A percentile compares a stretch with the other conserved stretches of the same genome.
These are phyloP conservation scores for Neotoma lepida DNA, from an alignment of 2,113 vertebrate species.

Conservation along the genomic window DNA sequence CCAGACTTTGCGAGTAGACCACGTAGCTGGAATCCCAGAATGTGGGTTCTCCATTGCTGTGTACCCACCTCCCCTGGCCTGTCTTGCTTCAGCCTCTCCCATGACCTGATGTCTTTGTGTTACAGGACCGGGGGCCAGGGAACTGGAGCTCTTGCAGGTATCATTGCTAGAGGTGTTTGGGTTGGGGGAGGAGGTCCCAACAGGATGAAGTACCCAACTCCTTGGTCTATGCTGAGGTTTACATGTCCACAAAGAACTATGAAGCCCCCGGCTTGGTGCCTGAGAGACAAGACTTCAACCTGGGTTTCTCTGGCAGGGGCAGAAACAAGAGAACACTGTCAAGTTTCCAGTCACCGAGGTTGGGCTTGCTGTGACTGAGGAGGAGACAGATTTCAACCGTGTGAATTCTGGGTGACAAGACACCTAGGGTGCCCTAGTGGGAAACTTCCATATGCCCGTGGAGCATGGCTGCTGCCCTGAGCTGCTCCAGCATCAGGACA, in stretches of 20 bases:
- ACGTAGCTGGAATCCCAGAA: neutral
- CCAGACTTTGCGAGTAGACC: neutral
- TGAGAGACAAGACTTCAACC: neutral
- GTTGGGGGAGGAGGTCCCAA: neutral
- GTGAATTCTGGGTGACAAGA: too few relatives aligned
- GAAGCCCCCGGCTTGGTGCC: rapidly evolving
- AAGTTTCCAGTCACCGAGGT: rapidly evolving
- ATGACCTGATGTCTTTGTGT: neutral
- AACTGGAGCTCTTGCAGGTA: neutral
- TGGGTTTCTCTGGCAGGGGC: rapidly evolving
- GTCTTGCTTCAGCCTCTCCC: too few relatives aligned
- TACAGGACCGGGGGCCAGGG: neutral
- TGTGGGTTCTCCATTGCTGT: neutral
- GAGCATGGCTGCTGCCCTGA: rapidly evolving
- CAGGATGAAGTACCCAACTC: too few relatives aligned
- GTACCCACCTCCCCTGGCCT: too few relatives aligned
- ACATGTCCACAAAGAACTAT: neutral
- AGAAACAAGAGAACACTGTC: rapidly evolving
- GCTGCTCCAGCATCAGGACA: neutral
- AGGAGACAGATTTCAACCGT: neutral
- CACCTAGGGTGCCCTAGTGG: neutral
- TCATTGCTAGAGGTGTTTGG: neutral
- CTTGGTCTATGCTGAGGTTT: neutral
- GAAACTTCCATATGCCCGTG: rapidly evolving
- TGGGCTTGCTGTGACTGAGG: neutral